These are phyloP conservation scores for Ursus arctos DNA, from an alignment of 2,113 vertebrate genomes.

Conservation along the genomic window DNA sequence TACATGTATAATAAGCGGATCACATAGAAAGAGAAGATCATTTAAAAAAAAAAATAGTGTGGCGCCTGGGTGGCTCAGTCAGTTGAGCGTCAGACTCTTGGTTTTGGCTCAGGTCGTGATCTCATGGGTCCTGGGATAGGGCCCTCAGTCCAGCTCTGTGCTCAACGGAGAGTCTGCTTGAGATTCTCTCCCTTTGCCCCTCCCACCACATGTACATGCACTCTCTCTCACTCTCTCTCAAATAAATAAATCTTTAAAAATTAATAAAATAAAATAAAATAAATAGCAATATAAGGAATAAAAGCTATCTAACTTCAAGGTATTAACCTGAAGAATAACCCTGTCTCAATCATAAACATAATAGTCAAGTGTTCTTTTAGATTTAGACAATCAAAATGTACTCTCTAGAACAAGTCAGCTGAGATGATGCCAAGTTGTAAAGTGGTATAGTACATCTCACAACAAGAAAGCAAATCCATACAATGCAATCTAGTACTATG, in stretches of 20 bases:
- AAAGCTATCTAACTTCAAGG: conserved; percentile 22
- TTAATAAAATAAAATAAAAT: not conserved
- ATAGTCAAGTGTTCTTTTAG: not conserved
- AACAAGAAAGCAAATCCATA: conserved; percentile 19
- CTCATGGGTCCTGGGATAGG: not conserved
- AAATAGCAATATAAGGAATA: conserved; percentile 17
- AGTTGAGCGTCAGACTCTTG: too few species aligned
- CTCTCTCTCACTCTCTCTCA: not conserved
- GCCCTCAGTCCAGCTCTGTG: not conserved
- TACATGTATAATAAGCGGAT: not conserved
- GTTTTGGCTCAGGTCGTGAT: not conserved
- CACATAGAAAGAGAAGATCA: not conserved
- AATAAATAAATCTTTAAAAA: not conserved
- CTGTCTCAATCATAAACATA: not conserved
- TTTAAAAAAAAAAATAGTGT: too few species aligned
- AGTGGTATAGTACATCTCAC: not conserved
- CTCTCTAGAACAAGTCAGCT: not conserved
- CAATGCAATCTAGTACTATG: not conserved
- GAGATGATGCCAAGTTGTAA: not conserved
- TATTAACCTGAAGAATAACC: conserved; percentile 12
- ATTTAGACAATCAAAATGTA: conserved; percentile 29
- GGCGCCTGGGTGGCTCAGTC: too few species aligned
- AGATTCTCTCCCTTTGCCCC: not conserved
- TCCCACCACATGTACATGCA: too few species aligned
- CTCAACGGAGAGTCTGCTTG: not conserved